Base-by-base conservation (phyloP, 2,113 vertebrate genomes). In the Eublepharis macularius region DNA sequence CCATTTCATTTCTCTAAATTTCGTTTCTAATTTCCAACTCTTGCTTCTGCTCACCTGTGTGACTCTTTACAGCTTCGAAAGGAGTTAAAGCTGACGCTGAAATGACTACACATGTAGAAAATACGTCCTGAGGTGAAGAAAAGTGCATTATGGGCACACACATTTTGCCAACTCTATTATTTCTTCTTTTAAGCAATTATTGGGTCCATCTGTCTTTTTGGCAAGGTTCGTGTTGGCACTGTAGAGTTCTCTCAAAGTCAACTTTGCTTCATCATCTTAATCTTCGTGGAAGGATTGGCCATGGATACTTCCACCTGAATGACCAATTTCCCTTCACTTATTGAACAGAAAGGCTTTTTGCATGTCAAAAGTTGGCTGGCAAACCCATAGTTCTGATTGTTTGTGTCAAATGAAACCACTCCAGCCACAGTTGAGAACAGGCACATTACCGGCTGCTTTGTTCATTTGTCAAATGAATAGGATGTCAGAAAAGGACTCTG, bases 121-220 rank as follows among this genome's bases (percentile, higher is more conserved):
- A 84, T 51, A 47, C 24, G 54, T 76, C 32, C n/a, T 77, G 45
- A 12, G 45, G 45, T 84, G 75, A 77, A 78, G 32, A 6, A 70
- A 78, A 41, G 36, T 69, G 34, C 34, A 54, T 85, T 85, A 17
- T 85, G 82, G 45, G 74, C 34, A 32, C 3, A 32, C n/a, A 47
- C 60, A 76, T 43, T 60, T 66, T 19, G 65, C 43, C 73, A 54
- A 76, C 63, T 76, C 74, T 84, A 68, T 76, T 68, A 84, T 66
- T 76, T 68, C 60, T 84, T 19, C 34, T 77, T 76, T 69, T 69
- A 41, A 84, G 45, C 75, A 85, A 70, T 85, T 45, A 85, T 78
- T 78, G 82, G 65, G 36, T 70, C 75, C 83, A 85, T 85, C 83
- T 85, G 83, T 57, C 65, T 57, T 57, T 32, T 85, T 85, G 73